Evolutionary conservation across 2,113 vertebrate genomes (phyloP).

Genomic region (Pao palembangensis): DNA sequence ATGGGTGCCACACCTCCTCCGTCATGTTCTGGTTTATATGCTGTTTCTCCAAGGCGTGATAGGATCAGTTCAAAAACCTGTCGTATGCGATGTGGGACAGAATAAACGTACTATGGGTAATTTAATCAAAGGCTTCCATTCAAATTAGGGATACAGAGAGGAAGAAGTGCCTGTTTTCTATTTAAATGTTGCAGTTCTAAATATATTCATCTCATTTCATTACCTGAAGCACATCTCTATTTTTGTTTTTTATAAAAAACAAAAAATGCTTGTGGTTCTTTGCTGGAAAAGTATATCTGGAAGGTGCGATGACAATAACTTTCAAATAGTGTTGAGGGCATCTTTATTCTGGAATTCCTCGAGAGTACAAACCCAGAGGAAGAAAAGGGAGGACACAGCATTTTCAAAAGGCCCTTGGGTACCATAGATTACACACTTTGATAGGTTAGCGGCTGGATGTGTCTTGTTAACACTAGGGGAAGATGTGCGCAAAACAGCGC

Average conservation of each 20-base stretch:
- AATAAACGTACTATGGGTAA: too few relatives aligned
- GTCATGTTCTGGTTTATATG: too few relatives aligned
- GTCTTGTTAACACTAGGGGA: constrained; percentile 36
- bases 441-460: constrained; percentile 51
- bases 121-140: background rate
- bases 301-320: constrained; percentile 59
- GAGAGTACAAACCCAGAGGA: constrained; percentile 40
- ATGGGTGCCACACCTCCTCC: too few relatives aligned
- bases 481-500: constrained; percentile 18
- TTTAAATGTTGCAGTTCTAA: constrained; percentile 34
- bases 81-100: too few relatives aligned
- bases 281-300: constrained; percentile 60
- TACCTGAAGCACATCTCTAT: constrained; percentile 62
- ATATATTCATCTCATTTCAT: constrained; percentile 51
- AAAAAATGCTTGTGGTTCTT: constrained; percentile 50
- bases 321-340: constrained; percentile 57
- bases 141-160: constrained; percentile 16
- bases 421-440: constrained; percentile 56
- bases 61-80: too few relatives aligned
- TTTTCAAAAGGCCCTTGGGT: constrained; percentile 49
- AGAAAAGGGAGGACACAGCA: constrained; percentile 17
- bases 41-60: too few relatives aligned
- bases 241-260: constrained; percentile 41
- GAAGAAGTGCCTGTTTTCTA: constrained; percentile 34
- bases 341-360: constrained; percentile 61